Percentiles rank a stretch among this genome's conserved stretches.
phyloP scores from a whole-genome alignment of 2,113 vertebrate genomes.

The Apteryx mantelli region DNA sequence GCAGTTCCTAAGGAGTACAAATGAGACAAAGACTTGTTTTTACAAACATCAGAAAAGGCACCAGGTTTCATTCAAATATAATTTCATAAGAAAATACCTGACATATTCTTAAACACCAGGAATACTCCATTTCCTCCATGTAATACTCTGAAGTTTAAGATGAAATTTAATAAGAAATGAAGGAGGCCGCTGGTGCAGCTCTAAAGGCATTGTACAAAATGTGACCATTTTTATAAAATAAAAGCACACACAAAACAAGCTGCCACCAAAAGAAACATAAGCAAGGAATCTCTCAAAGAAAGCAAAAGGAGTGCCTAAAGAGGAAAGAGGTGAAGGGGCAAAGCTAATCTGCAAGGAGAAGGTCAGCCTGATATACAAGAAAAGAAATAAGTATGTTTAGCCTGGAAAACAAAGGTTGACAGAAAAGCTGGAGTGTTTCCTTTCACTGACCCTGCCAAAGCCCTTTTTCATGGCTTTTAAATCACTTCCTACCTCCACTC shows the following conservation, averaged over 20 bases:
- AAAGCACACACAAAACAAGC: conserved; percentile 6
- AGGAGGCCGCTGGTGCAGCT: not conserved
- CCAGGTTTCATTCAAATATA: not conserved
- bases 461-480: conserved; percentile 4
- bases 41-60: not conserved
- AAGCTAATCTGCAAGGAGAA: conserved; percentile 56
- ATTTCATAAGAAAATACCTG: not conserved
- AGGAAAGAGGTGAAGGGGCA: conserved; percentile 58
- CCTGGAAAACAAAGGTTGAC: conserved; percentile 55
- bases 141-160: not conserved
- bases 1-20: not conserved
- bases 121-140: not conserved
- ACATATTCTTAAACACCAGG: not conserved
- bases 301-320: not conserved
- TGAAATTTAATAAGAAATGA: not conserved
- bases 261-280: conserved; percentile 16
- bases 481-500: conserved; percentile 34
- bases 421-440: conserved; percentile 55
- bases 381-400: conserved; percentile 35
- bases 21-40: not conserved
- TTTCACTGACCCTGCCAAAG: conserved; percentile 5
- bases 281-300: conserved; percentile 15
- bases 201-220: not conserved
- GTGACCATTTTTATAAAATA: not conserved
- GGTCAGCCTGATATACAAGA: conserved; percentile 39